Evolutionary conservation across 2,113 vertebrate genomes (phyloP).

Genomic region (Barnardius zonarius): DNA sequence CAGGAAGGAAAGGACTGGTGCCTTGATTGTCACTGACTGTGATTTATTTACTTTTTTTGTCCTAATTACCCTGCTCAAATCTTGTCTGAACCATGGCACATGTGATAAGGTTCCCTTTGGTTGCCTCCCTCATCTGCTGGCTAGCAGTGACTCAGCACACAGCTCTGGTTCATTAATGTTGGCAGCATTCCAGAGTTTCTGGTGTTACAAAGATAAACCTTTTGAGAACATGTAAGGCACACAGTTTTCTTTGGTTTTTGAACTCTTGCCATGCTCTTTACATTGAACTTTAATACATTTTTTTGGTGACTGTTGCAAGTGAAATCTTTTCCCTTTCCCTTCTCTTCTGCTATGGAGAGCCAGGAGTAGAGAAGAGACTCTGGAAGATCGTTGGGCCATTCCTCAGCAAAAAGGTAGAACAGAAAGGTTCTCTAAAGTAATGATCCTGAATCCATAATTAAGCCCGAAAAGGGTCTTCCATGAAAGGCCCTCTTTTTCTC

Average conservation of each 20-base stretch:
- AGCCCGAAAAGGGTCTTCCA: neutral
- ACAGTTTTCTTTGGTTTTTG: neutral
- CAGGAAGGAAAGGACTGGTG: neutral
- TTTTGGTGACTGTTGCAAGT: neutral
- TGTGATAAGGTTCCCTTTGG: conserved; percentile 22
- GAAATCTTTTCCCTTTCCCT: neutral
- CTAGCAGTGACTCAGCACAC: conserved; percentile 57
- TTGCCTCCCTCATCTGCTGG: neutral
- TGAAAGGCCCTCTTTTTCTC: neutral
- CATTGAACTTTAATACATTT: neutral
- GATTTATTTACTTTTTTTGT: neutral
- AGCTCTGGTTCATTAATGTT: conserved; percentile 25
- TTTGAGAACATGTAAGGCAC: neutral
- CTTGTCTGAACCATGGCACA: neutral
- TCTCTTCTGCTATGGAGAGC: neutral
- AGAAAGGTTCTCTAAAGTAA: neutral
- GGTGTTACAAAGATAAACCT: conserved; percentile 25
- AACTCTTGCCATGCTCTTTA: neutral
- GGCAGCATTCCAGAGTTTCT: conserved; percentile 26
- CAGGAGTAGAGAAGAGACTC: neutral
- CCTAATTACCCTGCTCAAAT: neutral
- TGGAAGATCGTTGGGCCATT: neutral
- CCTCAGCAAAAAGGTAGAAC: neutral
- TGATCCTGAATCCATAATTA: neutral
- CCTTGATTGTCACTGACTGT: neutral